Conservation (phyloP, 2,888 invertebrate species). For the Electrophaes corylata region DNA sequence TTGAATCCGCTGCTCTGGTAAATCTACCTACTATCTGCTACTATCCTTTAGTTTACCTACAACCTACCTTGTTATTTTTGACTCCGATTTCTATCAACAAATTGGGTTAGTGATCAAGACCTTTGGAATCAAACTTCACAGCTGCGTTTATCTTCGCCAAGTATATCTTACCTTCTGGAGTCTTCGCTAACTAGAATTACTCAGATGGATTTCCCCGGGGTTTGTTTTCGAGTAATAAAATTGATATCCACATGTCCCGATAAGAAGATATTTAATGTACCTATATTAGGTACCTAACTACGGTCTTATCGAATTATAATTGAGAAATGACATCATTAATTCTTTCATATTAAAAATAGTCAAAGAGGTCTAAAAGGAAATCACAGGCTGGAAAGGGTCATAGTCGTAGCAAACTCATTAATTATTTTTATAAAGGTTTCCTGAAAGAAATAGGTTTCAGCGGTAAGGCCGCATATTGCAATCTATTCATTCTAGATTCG, state of each 20-base stretch:
- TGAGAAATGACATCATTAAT: not conserved
- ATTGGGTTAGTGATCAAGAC: no score
- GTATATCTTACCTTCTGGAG: not conserved
- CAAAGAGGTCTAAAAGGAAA: no score
- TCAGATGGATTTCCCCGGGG: not conserved
- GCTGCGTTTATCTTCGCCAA: not conserved
- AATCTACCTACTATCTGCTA: no score
- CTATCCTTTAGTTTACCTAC: no score
- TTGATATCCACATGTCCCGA: not conserved
- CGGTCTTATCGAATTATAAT: not conserved
- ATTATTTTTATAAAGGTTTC: no score
- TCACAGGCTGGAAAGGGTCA: no score
- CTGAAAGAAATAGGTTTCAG: no score
- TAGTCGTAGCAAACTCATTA: no score
- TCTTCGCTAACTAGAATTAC: not conserved
- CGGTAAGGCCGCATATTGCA: no score
- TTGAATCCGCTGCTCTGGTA: not conserved
- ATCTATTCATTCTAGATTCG: no score
- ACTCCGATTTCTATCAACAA: not conserved
- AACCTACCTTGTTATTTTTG: not conserved
- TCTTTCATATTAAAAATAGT: not conserved
- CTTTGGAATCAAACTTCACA: no score
- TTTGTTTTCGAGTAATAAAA: slow-evolving; percentile 1
- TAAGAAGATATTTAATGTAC: not conserved
- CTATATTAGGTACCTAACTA: no score